Conservation (phyloP, 1,140 invertebrate species). For the Sogatella furcifera region DNA sequence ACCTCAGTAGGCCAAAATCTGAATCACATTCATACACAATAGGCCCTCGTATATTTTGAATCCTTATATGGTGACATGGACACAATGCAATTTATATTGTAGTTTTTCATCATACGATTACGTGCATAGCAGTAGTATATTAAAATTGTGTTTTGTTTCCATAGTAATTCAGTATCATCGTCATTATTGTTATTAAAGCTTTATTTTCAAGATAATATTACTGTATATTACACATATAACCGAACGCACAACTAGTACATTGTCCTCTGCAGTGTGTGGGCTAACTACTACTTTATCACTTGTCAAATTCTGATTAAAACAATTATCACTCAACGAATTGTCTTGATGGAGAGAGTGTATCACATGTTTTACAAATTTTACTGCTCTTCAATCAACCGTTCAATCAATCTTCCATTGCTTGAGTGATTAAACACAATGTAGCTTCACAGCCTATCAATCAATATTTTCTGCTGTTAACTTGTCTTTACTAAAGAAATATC, state of each 20-base stretch:
- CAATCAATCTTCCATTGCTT: too few species aligned
- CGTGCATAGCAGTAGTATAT: neutral
- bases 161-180: neutral
- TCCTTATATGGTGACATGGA: neutral
- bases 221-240: neutral
- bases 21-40: neutral
- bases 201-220: neutral
- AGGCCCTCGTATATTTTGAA: neutral
- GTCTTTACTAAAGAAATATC: neutral
- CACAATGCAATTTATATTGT: neutral
- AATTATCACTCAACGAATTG: too few species aligned
- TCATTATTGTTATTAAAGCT: neutral
- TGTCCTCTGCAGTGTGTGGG: too few species aligned
- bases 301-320: too few species aligned
- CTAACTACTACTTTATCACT: too few species aligned
- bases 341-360: too few species aligned
- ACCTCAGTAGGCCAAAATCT: slow-evolving; percentile 1
- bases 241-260: neutral
- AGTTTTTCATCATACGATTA: neutral
- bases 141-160: neutral
- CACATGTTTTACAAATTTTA: too few species aligned
- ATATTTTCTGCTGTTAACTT: neutral
- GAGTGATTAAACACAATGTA: neutral
- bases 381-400: too few species aligned
- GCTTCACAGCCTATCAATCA: neutral